Base-by-base conservation (phyloP, 2,797 vertebrate species). In the Eidolon dupreanum region DNA sequence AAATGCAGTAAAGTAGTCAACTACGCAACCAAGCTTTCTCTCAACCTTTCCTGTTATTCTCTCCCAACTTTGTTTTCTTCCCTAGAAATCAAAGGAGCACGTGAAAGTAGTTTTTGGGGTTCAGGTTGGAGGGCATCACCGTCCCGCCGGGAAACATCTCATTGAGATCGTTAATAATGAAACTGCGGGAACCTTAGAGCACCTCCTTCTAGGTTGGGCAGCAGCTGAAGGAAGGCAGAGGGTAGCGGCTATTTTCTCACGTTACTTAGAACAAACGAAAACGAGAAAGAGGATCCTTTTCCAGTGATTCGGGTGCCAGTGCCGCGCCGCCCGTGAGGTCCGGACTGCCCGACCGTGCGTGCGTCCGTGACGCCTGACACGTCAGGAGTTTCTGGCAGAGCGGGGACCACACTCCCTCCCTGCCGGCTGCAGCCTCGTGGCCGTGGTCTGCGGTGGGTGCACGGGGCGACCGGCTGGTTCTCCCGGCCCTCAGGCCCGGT, bases 1-100 rank as follows among this genome's bases (percentile, higher is more conserved):
- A 98, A 98, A 97, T 97, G 97, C 94, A 97, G 51, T 97, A 98
- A 98, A 98, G 98, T 97, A 98, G 95, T 97, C 97, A 98, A 97
- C 98, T 98, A 98, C 89, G 86, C 98, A 97, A 97, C 97, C 83
- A 31, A 93, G 90, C 97, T 98, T 97, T 97, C 97, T 98, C 96
- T 96, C 93, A 97, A 77, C 84, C 85, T 96, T 94, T 94, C 90
- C 96, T 96, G 97, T 97, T 97, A 88, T 98, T 97, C 94, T 73
- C 81, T 97, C 87, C 63, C 96, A 94, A 96, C 90, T 97, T 97
- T 98, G 88, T 97, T 98, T 98, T 97, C 93, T 93, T 59, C 94
- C 89, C 88, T 88, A 82, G 93, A 97, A 98, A 98, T 97, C 95
- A 97, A 97, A 97, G 95, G 91, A 96, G 70, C 63, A 86, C 51